Conservation (phyloP, 2,888 invertebrate genomes). For the Thalpophila matura region DNA sequence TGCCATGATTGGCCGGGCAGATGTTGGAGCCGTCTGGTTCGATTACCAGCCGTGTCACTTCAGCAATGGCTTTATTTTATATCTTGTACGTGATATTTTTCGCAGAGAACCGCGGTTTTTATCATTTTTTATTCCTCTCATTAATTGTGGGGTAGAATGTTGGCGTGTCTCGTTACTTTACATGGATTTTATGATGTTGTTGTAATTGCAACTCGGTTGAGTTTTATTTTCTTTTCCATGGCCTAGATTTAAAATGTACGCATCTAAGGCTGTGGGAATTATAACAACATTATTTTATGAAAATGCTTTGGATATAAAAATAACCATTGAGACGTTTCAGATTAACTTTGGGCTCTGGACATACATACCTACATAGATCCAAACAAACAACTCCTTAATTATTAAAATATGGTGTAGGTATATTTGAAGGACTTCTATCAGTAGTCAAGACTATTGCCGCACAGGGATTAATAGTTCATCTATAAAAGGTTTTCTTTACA, state of each 20-base stretch:
- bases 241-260: constrained; percentile 42
- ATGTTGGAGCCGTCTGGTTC: constrained; percentile 83
- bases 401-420: too few relatives aligned
- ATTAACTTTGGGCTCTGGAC: not conserved
- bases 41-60: constrained; percentile 84
- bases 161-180: constrained; percentile 62
- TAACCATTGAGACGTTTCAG: not conserved
- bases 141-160: constrained; percentile 62
- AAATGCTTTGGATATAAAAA: not conserved
- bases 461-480: constrained; percentile 34
- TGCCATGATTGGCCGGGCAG: constrained; percentile 78
- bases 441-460: constrained; percentile 9
- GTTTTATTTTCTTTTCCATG: constrained; percentile 44
- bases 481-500: constrained; percentile 26
- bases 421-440: not conserved
- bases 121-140: constrained; percentile 65
- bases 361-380: not conserved
- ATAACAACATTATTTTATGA: constrained; percentile 6
- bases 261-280: constrained; percentile 7
- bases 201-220: constrained; percentile 58
- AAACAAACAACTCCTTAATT: not conserved
- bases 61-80: constrained; percentile 85
- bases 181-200: constrained; percentile 58
- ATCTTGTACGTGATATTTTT: constrained; percentile 81
- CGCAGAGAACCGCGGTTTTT: constrained; percentile 69